A percentile compares a stretch with the other conserved stretches of the same genome.
Evolutionary conservation across 2,113 vertebrate species (phyloP).

Genomic region (Albula glossodonta): DNA sequence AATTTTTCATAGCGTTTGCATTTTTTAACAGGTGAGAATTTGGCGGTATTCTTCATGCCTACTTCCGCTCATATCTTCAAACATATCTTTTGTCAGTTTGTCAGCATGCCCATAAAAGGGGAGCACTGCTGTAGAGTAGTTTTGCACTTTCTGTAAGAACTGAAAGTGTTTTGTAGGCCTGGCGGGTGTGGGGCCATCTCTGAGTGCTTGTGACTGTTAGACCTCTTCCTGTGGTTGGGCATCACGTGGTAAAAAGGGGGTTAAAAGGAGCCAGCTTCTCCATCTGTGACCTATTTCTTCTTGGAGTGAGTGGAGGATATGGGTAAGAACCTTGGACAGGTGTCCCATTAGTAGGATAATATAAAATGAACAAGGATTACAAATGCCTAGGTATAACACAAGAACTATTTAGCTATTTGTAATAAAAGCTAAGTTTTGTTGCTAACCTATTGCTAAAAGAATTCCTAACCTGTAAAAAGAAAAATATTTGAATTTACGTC

Average conservation of each 20-base stretch:
- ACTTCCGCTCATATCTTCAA: constrained; percentile 10
- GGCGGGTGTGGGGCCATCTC: not conserved
- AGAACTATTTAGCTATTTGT: not conserved
- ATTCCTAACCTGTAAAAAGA: too few relatives aligned
- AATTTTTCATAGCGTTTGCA: too few relatives aligned
- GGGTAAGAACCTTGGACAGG: constrained; percentile 55
- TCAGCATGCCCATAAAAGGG: constrained; percentile 58
- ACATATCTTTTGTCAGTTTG: constrained; percentile 20
- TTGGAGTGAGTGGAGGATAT: constrained; percentile 25
- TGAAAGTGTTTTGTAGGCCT: not conserved
- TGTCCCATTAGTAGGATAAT: constrained; percentile 9
- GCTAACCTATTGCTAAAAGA: too few relatives aligned
- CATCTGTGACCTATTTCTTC: constrained; percentile 66
- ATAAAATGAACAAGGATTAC: not conserved
- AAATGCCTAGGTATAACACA: not conserved
- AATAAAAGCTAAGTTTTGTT: not conserved
- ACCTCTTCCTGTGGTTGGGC: constrained; percentile 66
- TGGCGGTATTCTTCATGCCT: constrained; percentile 17
- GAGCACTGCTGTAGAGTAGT: constrained; percentile 21
- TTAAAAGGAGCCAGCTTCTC: constrained; percentile 67
- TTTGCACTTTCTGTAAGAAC: not conserved
- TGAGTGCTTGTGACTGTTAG: constrained; percentile 38
- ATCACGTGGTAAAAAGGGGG: constrained; percentile 64
- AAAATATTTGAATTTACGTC: not conserved
- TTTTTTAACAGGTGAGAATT: too few relatives aligned